These are phyloP conservation scores for Hepsetus odoe DNA, from an alignment of 2,113 vertebrate species.

Conservation along the genomic window DNA sequence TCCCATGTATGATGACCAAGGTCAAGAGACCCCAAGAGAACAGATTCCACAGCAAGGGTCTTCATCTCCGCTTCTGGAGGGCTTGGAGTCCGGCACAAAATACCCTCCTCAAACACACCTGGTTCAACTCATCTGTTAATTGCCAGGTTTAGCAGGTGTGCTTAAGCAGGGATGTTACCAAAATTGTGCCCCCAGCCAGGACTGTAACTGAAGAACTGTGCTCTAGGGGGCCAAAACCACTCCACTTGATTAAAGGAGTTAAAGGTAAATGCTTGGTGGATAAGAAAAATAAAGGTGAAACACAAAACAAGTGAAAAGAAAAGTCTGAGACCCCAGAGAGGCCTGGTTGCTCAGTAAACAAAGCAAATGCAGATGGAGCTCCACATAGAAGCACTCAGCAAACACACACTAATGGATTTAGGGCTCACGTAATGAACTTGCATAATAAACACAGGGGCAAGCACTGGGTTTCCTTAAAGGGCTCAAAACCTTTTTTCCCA, in stretches of 20 bases:
- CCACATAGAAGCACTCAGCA: neutral
- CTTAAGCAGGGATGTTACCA: no score
- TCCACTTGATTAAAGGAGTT: neutral
- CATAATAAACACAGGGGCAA: neutral
- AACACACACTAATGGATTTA: neutral
- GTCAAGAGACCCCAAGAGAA: no score
- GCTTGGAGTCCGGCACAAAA: no score
- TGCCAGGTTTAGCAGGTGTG: no score
- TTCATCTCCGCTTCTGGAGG: no score
- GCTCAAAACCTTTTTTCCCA: no score
- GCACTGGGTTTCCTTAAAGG: neutral
- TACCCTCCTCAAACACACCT: no score
- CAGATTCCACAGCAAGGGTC: no score
- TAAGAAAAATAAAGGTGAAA: neutral
- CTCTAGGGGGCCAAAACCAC: neutral
- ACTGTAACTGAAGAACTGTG: no score
- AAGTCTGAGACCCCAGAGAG: constrained; percentile 3
- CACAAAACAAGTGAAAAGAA: constrained; percentile 17
- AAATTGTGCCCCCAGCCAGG: no score
- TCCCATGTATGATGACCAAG: neutral
- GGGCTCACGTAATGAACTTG: constrained; percentile 12
- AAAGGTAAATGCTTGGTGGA: neutral
- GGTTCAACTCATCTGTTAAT: no score
- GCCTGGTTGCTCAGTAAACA: neutral
- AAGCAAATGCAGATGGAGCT: neutral